Evolutionary conservation across 2,888 invertebrate genomes (phyloP), one percentile per base, ranked within the genome.

Genomic region (Hirtodrosophila confusa): DNA sequence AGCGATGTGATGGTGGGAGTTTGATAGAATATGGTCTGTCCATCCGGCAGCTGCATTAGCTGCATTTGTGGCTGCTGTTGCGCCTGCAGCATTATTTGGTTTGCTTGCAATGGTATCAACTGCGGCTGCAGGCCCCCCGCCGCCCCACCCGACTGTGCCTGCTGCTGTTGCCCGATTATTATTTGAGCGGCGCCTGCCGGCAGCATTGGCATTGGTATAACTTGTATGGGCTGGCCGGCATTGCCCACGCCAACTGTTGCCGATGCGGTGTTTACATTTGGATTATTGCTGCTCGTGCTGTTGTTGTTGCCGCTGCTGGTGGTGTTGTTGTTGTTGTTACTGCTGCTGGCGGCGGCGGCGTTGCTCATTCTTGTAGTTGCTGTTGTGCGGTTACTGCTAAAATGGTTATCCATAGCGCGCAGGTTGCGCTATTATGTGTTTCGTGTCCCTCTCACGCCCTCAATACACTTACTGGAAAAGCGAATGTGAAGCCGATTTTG

Each of bases 31-130:
- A 96, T 96, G 0, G 98, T 97, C 91, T 98, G 98, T 0, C 98
- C 98, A 91, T 98, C 98, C 0, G 97, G 94, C 0, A 97, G 96
- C 90, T 98, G 98, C 35, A 98, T 95, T 40, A 98, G 93, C 91
- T 98, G 98, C 37, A 96, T 94, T 12, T 84, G 84, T 2, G 91
- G 88, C 40, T 90, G 69, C 44, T 90, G 91, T 47, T 89, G 90
- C 0, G 90, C 86, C 68, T 91, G 91, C 24, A 91, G 69, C 90
- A 91, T 91, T 27, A 91, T 89, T 62, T 91, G 90, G 36, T 88
- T 89, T 6, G 89, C 84, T 62, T 91, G 91, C 36, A 91, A 64
- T 3, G 91, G 91, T 61, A 92, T 88, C 8, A 92, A 67, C 37
- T 89, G 89, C 0, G 84, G 85, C 49, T 90, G 89, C 51, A 86